Conservation (phyloP, 2,888 invertebrate genomes). For the Papilio elwesi region DNA sequence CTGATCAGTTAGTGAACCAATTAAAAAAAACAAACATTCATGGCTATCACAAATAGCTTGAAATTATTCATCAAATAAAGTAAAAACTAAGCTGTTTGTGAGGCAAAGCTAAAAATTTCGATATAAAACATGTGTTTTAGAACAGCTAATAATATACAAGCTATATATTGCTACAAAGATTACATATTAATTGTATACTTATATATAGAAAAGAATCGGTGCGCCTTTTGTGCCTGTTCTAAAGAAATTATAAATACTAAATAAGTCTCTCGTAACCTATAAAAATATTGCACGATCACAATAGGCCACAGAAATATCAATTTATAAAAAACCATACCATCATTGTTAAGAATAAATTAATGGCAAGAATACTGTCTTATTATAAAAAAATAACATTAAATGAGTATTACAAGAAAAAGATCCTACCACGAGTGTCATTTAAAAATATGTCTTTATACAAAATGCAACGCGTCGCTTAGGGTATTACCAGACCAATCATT, state of each 20-base stretch:
- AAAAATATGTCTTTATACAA: constrained; percentile 36
- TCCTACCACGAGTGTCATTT: constrained; percentile 9
- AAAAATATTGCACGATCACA: constrained; percentile 37
- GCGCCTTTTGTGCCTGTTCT: constrained; percentile 33
- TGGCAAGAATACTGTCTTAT: constrained; percentile 32
- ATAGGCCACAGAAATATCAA: constrained; percentile 32
- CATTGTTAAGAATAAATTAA: constrained; percentile 23
- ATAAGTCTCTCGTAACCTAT: constrained; percentile 11
- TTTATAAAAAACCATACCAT: constrained; percentile 12
- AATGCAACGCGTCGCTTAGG: constrained; percentile 9
- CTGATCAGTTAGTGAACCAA: too few species aligned
- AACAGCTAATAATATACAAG: constrained; percentile 21
- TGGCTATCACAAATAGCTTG: not conserved
- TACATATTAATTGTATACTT: constrained; percentile 37
- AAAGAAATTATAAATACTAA: constrained; percentile 1
- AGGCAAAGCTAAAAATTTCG: constrained; percentile 8
- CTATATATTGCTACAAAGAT: constrained; percentile 36
- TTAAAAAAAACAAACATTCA: too few species aligned
- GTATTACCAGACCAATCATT: too few species aligned
- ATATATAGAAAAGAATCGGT: constrained; percentile 19
- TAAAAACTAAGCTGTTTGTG: not conserved
- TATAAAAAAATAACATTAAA: constrained; percentile 33
- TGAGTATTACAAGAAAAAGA: constrained; percentile 33
- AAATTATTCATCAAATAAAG: not conserved
- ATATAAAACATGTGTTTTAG: constrained; percentile 34